Conservation (phyloP, 2,888 invertebrate species). For the Byasa hedistus region DNA sequence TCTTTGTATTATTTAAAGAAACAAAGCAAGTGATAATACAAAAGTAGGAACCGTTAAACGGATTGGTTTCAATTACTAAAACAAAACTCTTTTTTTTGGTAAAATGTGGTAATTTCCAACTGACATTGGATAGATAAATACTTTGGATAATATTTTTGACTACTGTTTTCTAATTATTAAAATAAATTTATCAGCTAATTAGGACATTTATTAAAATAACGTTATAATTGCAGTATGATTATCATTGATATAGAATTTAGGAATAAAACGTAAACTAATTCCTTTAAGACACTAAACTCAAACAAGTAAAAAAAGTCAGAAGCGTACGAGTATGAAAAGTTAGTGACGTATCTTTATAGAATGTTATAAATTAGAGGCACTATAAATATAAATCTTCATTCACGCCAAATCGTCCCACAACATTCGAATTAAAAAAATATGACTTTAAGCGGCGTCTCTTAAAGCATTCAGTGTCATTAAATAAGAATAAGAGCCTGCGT, state of each 20-base stretch:
- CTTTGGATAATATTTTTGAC: background rate
- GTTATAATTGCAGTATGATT: too few species aligned
- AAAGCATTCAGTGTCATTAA: slow-evolving; percentile 33
- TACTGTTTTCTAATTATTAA: background rate
- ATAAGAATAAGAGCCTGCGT: slow-evolving; percentile 24
- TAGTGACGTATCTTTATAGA: slow-evolving; percentile 69
- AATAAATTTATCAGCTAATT: background rate
- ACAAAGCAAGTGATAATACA: slow-evolving; percentile 32
- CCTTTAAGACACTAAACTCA: slow-evolving; percentile 2
- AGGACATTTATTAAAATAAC: background rate
- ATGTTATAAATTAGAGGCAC: slow-evolving; percentile 67
- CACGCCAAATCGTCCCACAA: slow-evolving; percentile 70
- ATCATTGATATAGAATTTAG: too few species aligned
- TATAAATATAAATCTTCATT: slow-evolving; percentile 73
- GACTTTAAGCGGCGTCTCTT: slow-evolving; percentile 51
- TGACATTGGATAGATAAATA: background rate
- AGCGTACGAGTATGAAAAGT: slow-evolving; percentile 53
- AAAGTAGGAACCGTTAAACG: slow-evolving; percentile 33
- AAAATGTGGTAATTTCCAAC: background rate
- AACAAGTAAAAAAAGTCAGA: slow-evolving; percentile 36
- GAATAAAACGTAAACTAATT: too few species aligned
- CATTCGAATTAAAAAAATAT: slow-evolving; percentile 63
- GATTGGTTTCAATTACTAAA: slow-evolving; percentile 26
- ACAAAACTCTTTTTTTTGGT: background rate
- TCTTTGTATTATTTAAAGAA: slow-evolving; percentile 22